A percentile compares a stretch with the other conserved stretches of the same genome.
These are phyloP conservation scores for Dipus sagitta DNA, from an alignment of 2,797 vertebrate species.

Conservation along the genomic window DNA sequence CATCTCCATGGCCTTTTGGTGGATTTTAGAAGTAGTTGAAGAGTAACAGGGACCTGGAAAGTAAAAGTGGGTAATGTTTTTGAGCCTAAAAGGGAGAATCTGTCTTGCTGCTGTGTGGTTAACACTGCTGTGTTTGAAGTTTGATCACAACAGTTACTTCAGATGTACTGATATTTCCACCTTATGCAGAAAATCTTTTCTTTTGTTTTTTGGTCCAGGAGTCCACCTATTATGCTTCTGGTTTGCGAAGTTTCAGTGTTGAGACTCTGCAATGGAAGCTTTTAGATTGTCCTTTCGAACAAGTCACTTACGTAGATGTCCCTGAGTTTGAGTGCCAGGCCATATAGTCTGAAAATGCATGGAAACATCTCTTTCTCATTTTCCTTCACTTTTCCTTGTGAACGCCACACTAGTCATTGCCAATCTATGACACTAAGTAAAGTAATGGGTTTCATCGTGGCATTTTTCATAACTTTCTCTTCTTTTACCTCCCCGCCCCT, in stretches of 20 bases:
- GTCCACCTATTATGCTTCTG: background rate
- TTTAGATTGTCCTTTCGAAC: background rate
- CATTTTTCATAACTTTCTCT: background rate
- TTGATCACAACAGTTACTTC: background rate
- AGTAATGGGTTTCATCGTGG: background rate
- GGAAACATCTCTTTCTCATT: background rate
- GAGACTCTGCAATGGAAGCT: too few species aligned
- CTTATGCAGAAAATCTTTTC: background rate
- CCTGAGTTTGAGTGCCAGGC: background rate
- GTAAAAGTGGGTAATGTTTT: too few species aligned
- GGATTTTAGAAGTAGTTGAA: too few species aligned
- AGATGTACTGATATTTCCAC: background rate
- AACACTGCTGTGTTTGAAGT: background rate
- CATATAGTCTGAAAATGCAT: fast-evolving
- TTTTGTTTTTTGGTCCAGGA: background rate
- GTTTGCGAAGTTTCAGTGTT: background rate
- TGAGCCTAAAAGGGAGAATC: background rate
- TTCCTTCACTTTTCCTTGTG: fast-evolving
- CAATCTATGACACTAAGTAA: fast-evolving
- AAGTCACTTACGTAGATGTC: background rate
- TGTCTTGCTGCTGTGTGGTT: background rate
- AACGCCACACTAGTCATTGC: background rate
- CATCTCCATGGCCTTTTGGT: too few species aligned
- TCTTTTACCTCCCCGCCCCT: background rate
- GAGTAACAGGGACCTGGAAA: too few species aligned